These are phyloP conservation scores for Colletes gigas DNA, from an alignment of 1,140 invertebrate genomes.

Conservation along the genomic window DNA sequence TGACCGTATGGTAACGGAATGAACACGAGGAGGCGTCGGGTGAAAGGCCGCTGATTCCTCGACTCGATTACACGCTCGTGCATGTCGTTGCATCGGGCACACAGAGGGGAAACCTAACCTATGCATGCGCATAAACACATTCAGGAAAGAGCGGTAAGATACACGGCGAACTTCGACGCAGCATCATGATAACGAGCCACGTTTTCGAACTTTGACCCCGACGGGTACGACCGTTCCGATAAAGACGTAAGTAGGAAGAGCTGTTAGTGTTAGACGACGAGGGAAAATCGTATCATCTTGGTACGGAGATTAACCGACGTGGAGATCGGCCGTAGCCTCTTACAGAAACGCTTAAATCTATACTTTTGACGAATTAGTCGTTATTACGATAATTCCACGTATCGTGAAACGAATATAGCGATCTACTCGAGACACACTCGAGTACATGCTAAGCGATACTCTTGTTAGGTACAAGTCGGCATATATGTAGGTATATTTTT, in stretches of 20 bases:
- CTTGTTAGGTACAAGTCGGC: no score
- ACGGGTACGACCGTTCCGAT: not conserved
- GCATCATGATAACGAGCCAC: constrained; percentile 33
- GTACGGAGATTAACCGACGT: not conserved
- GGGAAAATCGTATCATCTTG: not conserved
- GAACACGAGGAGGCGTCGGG: constrained; percentile 38
- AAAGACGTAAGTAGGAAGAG: constrained; percentile 15
- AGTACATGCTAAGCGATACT: not conserved
- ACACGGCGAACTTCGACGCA: constrained; percentile 11
- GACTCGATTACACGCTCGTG: constrained; percentile 25
- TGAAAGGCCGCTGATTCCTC: constrained; percentile 45
- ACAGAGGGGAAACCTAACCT: not conserved
- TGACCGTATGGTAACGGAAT: constrained; percentile 53
- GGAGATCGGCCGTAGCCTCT: no score
- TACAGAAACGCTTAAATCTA: no score
- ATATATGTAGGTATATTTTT: no score
- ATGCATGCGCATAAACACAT: not conserved
- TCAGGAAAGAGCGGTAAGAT: not conserved
- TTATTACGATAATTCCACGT: no score
- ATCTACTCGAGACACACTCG: no score
- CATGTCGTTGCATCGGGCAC: constrained; percentile 13
- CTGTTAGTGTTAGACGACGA: not conserved
- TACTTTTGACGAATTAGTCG: no score
- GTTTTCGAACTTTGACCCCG: constrained; percentile 38
- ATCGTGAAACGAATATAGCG: no score